Conservation (phyloP, 2,797 vertebrate genomes). For the Danio jaintianensis region DNA sequence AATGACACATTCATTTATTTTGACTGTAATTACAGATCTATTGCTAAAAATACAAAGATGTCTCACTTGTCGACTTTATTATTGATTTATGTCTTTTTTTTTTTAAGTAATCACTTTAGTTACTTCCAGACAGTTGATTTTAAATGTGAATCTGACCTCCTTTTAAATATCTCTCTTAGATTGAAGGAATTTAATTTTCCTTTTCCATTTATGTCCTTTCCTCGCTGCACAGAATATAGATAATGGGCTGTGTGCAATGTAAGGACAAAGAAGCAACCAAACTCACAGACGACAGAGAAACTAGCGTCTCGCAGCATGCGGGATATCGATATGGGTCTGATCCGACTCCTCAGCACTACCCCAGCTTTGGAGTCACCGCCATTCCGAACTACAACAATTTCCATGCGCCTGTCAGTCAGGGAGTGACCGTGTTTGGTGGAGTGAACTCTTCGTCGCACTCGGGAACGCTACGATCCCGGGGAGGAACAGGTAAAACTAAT, state of each 20-base stretch:
- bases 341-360: constrained; percentile 97
- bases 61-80: constrained; percentile 1
- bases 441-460: constrained; percentile 97
- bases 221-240: constrained; percentile 86
- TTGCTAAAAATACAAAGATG: constrained; percentile 12
- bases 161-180: too few species aligned
- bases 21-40: background rate
- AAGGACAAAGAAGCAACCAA: constrained; percentile 99
- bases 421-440: constrained; percentile 95
- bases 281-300: constrained; percentile 95
- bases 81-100: constrained; percentile 20
- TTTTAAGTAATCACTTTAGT: constrained; percentile 6
- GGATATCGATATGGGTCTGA: constrained; percentile 98
- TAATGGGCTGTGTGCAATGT: constrained; percentile 99
- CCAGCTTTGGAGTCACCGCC: constrained; percentile 93
- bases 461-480: constrained; percentile 92
- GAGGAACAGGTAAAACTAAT: constrained; percentile 87
- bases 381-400: constrained; percentile 99
- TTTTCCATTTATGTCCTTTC: constrained; percentile 26
- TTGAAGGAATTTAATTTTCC: too few species aligned
- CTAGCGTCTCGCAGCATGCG: constrained; percentile 93
- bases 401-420: constrained; percentile 89
- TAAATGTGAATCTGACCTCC: background rate
- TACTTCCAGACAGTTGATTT: background rate
- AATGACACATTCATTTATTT: constrained; percentile 21